Conservation (phyloP, 2,888 invertebrate species). For the Pyrrhia umbra region DNA sequence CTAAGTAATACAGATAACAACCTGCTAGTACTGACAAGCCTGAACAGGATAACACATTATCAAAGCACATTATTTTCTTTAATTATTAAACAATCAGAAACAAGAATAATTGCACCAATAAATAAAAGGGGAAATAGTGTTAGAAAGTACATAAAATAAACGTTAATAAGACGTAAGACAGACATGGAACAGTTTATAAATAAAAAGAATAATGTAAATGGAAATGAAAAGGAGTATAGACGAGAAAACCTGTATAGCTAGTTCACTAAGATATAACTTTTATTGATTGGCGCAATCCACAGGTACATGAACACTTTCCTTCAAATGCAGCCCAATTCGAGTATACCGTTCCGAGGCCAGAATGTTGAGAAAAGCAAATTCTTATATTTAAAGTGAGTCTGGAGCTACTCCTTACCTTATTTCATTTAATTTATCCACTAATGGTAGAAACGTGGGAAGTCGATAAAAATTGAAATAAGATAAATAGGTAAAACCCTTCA, state of each 20-base stretch:
- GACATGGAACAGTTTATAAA: conserved; percentile 47
- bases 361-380: conserved; percentile 77
- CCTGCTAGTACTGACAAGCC: conserved; percentile 70
- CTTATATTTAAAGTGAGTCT: conserved; percentile 72
- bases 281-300: conserved; percentile 84
- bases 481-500: conserved; percentile 73
- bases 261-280: conserved; percentile 59
- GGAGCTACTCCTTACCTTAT: conserved; percentile 74
- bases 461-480: conserved; percentile 75
- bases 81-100: conserved; percentile 70
- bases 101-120: conserved; percentile 80
- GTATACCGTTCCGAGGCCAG: conserved; percentile 74
- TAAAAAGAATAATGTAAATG: conserved; percentile 42
- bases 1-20: conserved; percentile 76
- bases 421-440: conserved; percentile 71
- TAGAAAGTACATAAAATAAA: conserved; percentile 40
- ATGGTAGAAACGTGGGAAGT: conserved; percentile 63
- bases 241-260: conserved; percentile 28
- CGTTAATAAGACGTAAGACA: conserved; percentile 39
- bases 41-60: conserved; percentile 72
- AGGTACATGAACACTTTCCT: conserved; percentile 84
- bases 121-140: conserved; percentile 68
- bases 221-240: conserved; percentile 41
- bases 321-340: conserved; percentile 77
- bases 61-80: conserved; percentile 65